A percentile compares a stretch with the other conserved stretches of the same genome.
These are phyloP conservation scores for Crotalus viridis DNA, from an alignment of 2,113 vertebrate genomes.

Conservation along the genomic window DNA sequence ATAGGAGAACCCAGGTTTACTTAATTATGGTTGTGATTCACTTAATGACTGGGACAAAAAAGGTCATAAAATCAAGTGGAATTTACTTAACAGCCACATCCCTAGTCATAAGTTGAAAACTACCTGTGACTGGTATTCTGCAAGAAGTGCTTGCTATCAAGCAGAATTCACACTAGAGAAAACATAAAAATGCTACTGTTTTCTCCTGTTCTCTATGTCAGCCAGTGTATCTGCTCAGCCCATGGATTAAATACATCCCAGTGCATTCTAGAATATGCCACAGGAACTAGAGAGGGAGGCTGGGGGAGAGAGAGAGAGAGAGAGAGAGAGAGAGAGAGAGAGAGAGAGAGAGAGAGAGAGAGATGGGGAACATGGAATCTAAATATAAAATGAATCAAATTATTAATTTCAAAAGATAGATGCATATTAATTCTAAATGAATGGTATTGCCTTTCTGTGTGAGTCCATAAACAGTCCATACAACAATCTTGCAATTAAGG, in stretches of 20 bases:
- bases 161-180: not conserved
- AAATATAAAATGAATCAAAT: not conserved
- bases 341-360: not conserved
- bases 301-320: not conserved
- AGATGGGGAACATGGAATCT: not conserved
- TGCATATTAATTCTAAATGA: not conserved
- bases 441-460: not conserved
- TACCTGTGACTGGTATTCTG: not conserved
- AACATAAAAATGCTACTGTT: not conserved
- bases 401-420: not conserved
- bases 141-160: not conserved
- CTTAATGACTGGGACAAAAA: not conserved
- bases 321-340: too few species aligned
- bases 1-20: not conserved
- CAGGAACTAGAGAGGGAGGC: not conserved
- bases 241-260: not conserved
- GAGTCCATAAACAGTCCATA: not conserved
- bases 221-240: not conserved
- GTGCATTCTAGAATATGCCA: not conserved
- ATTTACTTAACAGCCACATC: not conserved
- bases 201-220: not conserved
- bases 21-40: not conserved
- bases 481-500: not conserved
- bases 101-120: not conserved
- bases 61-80: not conserved